phyloP scores from a whole-genome alignment of 2,888 invertebrate genomes.

The Andricus quercusramuli region DNA sequence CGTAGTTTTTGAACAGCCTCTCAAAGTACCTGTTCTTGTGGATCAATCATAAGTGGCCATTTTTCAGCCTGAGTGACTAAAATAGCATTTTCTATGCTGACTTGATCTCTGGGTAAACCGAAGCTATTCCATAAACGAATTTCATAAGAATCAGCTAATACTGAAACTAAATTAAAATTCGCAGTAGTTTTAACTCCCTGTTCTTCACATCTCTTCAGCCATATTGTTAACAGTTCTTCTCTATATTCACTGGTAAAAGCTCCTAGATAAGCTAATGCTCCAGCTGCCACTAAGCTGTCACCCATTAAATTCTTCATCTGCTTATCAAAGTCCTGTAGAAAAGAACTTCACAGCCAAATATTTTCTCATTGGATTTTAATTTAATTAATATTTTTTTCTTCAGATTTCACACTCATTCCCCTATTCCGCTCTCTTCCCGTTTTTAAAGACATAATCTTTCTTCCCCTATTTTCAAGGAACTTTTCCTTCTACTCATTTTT shows the following conservation, averaged over 20 bases:
- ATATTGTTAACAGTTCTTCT: slow-evolving; percentile 83
- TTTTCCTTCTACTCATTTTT: too few species aligned
- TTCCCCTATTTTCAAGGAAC: too few species aligned
- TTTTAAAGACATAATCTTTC: too few species aligned
- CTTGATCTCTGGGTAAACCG: slow-evolving; percentile 91
- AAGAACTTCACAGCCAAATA: not conserved
- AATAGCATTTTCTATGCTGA: slow-evolving; percentile 96
- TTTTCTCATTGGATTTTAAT: not conserved
- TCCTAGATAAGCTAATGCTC: slow-evolving; percentile 94
- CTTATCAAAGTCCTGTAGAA: slow-evolving; percentile 81
- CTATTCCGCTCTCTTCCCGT: too few species aligned
- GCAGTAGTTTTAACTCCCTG: slow-evolving; percentile 86
- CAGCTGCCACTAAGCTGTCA: slow-evolving; percentile 92
- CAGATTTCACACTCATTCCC: too few species aligned
- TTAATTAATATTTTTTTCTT: too few species aligned
- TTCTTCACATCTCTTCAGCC: slow-evolving; percentile 85
- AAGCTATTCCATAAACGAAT: slow-evolving; percentile 94
- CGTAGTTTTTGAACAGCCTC: too few species aligned
- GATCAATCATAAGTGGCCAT: slow-evolving; percentile 97
- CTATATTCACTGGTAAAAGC: slow-evolving; percentile 90
- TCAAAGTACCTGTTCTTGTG: slow-evolving; percentile 91
- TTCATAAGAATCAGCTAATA: slow-evolving; percentile 91
- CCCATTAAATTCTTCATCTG: slow-evolving; percentile 89
- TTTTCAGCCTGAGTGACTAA: slow-evolving; percentile 90
- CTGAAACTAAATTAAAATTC: slow-evolving; percentile 84